Conservation (phyloP, 1,140 invertebrate species). For the Apocrypta bakeri region DNA sequence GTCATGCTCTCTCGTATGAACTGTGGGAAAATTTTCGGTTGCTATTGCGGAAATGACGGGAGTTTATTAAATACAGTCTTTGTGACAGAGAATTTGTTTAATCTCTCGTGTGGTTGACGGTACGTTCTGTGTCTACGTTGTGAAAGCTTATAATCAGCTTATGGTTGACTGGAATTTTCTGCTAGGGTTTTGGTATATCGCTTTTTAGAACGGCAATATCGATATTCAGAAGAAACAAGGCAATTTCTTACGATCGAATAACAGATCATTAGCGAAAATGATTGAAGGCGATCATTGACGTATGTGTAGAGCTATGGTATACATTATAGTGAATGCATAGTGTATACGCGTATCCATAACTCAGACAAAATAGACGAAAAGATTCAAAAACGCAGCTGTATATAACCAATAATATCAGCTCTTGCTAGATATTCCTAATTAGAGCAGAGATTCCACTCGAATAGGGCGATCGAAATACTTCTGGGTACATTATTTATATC, state of each 20-base stretch:
- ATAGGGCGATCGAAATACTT: neutral
- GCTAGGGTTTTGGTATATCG: too few relatives aligned
- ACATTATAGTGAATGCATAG: too few relatives aligned
- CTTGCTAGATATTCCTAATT: slow-evolving; percentile 26
- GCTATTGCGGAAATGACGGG: neutral
- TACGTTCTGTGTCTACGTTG: too few relatives aligned
- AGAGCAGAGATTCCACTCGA: slow-evolving; percentile 1
- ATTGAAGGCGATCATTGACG: neutral
- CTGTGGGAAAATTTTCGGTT: slow-evolving; percentile 7
- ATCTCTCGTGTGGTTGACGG: too few relatives aligned
- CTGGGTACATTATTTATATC: too few relatives aligned
- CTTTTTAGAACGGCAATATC: too few relatives aligned
- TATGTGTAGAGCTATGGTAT: neutral
- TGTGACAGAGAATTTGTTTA: neutral
- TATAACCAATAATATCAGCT: neutral
- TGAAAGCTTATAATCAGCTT: too few relatives aligned
- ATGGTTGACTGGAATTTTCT: too few relatives aligned
- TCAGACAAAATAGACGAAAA: too few relatives aligned
- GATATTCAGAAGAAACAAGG: too few relatives aligned
- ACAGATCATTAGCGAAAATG: neutral
- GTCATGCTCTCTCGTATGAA: neutral
- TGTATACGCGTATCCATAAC: too few relatives aligned
- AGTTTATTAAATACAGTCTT: neutral
- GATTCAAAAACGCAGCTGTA: neutral
- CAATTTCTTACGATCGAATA: too few relatives aligned